Evolutionary conservation across 2,113 vertebrate genomes (phyloP).

Genomic region (Quiscalus mexicanus): DNA sequence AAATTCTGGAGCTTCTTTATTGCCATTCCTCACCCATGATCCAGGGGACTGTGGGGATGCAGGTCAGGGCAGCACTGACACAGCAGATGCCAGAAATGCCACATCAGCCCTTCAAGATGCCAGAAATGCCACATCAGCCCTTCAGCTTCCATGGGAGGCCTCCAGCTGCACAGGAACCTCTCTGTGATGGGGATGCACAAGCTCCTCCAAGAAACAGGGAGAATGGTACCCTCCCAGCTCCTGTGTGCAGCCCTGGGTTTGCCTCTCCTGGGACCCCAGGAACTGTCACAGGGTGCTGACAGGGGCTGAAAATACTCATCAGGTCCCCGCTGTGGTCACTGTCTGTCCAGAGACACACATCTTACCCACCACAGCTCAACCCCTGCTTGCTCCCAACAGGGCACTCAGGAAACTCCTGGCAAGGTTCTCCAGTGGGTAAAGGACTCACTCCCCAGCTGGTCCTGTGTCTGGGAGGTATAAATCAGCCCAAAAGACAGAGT

Average conservation of each 20-base stretch:
- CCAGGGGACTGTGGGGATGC: not conserved
- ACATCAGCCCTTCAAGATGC: not conserved
- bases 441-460: not conserved
- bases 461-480: not conserved
- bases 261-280: not conserved
- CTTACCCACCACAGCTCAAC: not conserved
- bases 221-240: not conserved
- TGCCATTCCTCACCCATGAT: fast-evolving
- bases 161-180: not conserved
- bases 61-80: not conserved
- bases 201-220: not conserved
- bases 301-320: not conserved
- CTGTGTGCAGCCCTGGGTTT: not conserved
- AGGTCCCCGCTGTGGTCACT: not conserved
- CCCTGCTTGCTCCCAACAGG: not conserved
- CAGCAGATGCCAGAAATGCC: not conserved
- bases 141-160: fast-evolving
- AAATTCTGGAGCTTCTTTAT: not conserved
- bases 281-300: not conserved
- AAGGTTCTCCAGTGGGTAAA: not conserved
- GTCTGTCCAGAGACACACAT: not conserved
- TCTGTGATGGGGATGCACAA: too few relatives aligned
- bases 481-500: not conserved
- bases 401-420: not conserved
- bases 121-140: not conserved